Percentiles rank a stretch among this genome's conserved stretches.
These are phyloP conservation scores for Cydia amplana DNA, from an alignment of 1,140 invertebrate genomes.

Conservation along the genomic window DNA sequence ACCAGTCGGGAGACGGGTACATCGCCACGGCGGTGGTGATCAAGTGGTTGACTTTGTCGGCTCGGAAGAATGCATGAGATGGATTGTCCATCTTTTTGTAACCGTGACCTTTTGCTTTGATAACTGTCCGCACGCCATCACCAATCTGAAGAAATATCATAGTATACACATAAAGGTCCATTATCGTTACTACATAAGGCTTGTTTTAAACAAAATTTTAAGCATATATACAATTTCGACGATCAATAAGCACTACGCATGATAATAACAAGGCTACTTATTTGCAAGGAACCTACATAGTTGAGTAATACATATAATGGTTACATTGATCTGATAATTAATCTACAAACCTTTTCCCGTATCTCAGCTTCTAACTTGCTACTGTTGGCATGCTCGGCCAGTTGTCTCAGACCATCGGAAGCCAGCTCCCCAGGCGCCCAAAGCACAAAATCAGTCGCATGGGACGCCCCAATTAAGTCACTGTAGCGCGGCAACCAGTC, in stretches of 20 bases:
- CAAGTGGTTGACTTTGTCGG: conserved; percentile 59
- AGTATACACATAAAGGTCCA: no score
- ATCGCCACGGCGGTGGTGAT: conserved; percentile 57
- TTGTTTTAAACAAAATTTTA: no score
- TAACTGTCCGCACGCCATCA: conserved; percentile 63
- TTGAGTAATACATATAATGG: conserved; percentile 1
- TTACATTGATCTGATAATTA: neutral
- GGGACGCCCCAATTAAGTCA: conserved; percentile 65
- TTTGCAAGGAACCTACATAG: neutral
- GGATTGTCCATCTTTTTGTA: conserved; percentile 64
- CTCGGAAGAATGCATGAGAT: conserved; percentile 62
- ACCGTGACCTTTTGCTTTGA: conserved; percentile 69
- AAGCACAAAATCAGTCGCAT: conserved; percentile 52
- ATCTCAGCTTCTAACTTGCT: conserved; percentile 66
- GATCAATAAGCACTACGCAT: no score
- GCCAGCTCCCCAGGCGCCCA: conserved; percentile 61
- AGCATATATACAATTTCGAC: no score
- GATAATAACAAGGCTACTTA: no score
- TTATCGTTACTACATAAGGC: no score
- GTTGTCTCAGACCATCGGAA: conserved; percentile 54
- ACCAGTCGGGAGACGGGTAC: conserved; percentile 71
- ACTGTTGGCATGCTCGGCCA: conserved; percentile 65
- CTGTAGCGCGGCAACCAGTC: conserved; percentile 64
- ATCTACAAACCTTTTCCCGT: conserved; percentile 52
- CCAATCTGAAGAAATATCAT: conserved; percentile 52